Percentiles rank a stretch among this genome's conserved stretches.
Evolutionary conservation across 2,888 invertebrate genomes (phyloP).

Genomic region (Unio pictorum): DNA sequence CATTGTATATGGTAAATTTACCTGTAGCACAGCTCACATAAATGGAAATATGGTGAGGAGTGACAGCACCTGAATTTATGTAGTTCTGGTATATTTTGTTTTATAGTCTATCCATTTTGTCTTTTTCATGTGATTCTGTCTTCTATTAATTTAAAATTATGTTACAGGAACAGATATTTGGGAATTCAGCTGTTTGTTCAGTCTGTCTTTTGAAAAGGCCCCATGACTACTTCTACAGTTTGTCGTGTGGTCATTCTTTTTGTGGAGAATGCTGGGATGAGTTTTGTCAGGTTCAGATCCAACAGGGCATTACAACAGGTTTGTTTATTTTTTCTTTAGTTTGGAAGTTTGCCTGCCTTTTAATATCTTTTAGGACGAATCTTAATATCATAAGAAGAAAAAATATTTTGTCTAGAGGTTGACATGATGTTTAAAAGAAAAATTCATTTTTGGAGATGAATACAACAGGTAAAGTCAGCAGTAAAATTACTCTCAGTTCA

Average conservation of each 20-base stretch:
- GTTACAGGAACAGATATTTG: slow-evolving; percentile 42
- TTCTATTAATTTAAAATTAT: neutral
- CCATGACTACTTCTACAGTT: slow-evolving; percentile 78
- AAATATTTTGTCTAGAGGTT: too few relatives aligned
- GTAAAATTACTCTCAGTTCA: too few relatives aligned
- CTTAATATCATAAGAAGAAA: neutral
- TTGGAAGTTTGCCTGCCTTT: neutral
- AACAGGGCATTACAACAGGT: slow-evolving; percentile 84
- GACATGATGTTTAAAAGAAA: too few relatives aligned
- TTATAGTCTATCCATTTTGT: too few relatives aligned
- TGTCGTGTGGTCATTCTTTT: slow-evolving; percentile 93
- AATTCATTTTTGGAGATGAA: too few relatives aligned
- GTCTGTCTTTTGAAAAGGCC: slow-evolving; percentile 60
- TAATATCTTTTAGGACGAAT: neutral
- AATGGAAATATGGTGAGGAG: too few relatives aligned
- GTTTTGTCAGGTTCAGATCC: slow-evolving; percentile 97
- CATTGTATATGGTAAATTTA: too few relatives aligned
- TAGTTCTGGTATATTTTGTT: too few relatives aligned
- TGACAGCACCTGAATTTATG: too few relatives aligned
- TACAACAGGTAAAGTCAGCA: too few relatives aligned
- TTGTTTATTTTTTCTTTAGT: slow-evolving; percentile 6
- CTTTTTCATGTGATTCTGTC: too few relatives aligned
- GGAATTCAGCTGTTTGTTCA: slow-evolving; percentile 47
- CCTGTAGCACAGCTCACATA: too few relatives aligned
- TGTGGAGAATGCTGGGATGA: slow-evolving; percentile 97